phyloP scores from a whole-genome alignment of 2,113 vertebrate species.

The Ageneiosus marmoratus region DNA sequence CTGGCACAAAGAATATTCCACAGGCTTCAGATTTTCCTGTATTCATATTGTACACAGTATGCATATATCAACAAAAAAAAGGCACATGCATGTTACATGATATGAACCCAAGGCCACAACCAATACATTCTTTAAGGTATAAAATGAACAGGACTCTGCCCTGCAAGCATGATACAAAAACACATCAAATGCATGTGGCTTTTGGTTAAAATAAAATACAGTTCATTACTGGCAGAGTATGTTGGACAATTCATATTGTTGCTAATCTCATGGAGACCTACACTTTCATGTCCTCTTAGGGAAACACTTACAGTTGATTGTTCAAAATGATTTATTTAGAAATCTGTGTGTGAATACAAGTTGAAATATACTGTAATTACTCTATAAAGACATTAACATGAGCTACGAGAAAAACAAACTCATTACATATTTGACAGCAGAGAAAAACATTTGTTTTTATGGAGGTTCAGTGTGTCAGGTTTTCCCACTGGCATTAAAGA shows the following conservation, averaged over 20 bases:
- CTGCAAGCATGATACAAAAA: constrained; percentile 33
- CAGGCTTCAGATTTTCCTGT: neutral
- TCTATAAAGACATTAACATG: constrained; percentile 56
- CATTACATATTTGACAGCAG: constrained; percentile 1
- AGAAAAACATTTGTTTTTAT: neutral
- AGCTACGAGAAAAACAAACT: constrained; percentile 7
- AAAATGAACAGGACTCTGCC: constrained; percentile 29
- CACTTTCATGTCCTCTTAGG: constrained; percentile 53
- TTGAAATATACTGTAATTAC: constrained; percentile 52
- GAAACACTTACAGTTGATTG: constrained; percentile 42
- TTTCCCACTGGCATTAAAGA: neutral
- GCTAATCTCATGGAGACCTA: constrained; percentile 56
- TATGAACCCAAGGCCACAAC: constrained; percentile 34
- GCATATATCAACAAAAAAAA: constrained; percentile 15
- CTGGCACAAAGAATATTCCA: neutral
- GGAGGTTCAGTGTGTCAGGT: neutral
- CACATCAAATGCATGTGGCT: constrained; percentile 13
- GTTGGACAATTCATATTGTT: constrained; percentile 5
- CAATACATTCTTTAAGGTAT: constrained; percentile 48
- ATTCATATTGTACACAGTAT: neutral
- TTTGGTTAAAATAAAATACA: constrained; percentile 42
- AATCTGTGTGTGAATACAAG: neutral
- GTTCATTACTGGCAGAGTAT: constrained; percentile 11
- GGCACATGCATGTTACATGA: constrained; percentile 37
- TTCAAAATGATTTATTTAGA: constrained; percentile 40